Conservation (phyloP, 2,888 invertebrate species). For the Tetranychus truncatus region DNA sequence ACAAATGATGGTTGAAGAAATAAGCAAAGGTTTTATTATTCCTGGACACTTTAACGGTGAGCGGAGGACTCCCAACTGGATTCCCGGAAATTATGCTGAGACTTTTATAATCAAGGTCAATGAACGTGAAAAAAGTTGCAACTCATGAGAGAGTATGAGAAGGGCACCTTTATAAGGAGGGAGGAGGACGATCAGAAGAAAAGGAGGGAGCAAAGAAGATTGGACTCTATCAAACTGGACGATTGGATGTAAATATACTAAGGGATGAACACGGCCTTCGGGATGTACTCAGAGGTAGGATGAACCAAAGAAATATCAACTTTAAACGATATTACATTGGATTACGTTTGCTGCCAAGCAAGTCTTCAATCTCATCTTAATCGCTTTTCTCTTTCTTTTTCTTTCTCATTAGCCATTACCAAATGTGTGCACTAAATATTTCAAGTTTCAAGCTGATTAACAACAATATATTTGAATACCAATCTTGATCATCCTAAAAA, state of each 20-base stretch:
- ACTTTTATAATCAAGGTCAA: slow-evolving; percentile 1
- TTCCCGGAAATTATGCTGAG: not conserved
- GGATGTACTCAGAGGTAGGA: too few species aligned
- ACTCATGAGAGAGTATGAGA: not conserved
- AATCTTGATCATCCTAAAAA: not conserved
- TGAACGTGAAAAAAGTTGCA: not conserved
- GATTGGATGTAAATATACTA: too few species aligned
- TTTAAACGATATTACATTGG: not conserved
- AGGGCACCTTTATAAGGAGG: not conserved
- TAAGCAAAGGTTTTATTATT: not conserved
- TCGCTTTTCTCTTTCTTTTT: not conserved
- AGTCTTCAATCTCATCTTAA: not conserved
- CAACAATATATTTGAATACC: not conserved
- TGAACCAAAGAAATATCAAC: not conserved
- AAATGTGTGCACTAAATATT: not conserved
- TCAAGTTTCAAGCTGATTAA: not conserved
- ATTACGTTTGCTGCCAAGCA: not conserved
- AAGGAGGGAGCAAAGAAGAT: not conserved
- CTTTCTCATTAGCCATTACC: not conserved
- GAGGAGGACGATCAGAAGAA: not conserved
- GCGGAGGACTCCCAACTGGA: not conserved
- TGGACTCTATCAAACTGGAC: too few species aligned
- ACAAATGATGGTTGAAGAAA: not conserved
- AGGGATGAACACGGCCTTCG: too few species aligned
- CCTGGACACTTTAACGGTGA: not conserved